Percentiles rank a stretch among this genome's conserved stretches.
phyloP scores from a whole-genome alignment of 2,113 vertebrate species.

The Prionailurus bengalensis region DNA sequence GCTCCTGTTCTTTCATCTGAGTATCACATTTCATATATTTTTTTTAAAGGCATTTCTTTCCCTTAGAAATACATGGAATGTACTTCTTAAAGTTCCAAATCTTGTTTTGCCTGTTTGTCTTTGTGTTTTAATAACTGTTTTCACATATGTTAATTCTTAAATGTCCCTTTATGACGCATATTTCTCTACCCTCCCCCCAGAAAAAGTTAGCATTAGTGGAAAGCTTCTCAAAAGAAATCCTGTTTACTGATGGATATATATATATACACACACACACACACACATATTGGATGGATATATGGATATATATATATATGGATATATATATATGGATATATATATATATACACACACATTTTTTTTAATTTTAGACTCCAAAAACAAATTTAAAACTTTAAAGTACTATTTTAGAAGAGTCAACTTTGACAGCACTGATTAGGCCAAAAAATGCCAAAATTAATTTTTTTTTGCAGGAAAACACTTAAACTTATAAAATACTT shows the following conservation, averaged over 20 bases:
- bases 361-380: conserved; percentile 38
- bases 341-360: not conserved
- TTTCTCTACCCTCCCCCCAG: conserved; percentile 35
- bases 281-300: too few relatives aligned
- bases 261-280: too few relatives aligned
- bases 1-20: conserved; percentile 56
- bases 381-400: not conserved
- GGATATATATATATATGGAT: too few relatives aligned
- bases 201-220: conserved; percentile 49
- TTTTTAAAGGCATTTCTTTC: not conserved
- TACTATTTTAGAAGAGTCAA: conserved; percentile 8
- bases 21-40: not conserved
- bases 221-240: conserved; percentile 41
- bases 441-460: not conserved
- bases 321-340: too few relatives aligned
- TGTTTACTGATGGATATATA: not conserved
- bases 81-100: not conserved
- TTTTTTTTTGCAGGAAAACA: conserved; percentile 18
- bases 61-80: conserved; percentile 46
- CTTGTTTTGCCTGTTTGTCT: not conserved
- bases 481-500: conserved; percentile 23
- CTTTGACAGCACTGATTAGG: not conserved
- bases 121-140: not conserved
- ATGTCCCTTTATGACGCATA: conserved; percentile 25
- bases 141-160: conserved; percentile 47